Percentiles rank a stretch among this genome's conserved stretches.
Conservation (phyloP, 2,113 vertebrate species). For the Pterocles gutturalis region DNA sequence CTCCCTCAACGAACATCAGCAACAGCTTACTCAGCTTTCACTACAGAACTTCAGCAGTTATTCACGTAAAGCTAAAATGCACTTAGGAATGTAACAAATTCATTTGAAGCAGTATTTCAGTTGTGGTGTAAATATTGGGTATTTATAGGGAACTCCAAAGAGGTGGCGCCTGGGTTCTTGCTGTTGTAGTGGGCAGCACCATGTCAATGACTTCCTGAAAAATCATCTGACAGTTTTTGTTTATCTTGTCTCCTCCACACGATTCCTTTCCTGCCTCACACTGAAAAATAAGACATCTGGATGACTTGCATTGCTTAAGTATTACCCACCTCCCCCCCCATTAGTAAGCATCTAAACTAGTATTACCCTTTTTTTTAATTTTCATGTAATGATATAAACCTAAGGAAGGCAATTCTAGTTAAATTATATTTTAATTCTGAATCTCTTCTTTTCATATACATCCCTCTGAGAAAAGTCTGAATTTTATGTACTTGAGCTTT, state of each 20-base stretch:
- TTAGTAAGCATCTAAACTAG: background rate
- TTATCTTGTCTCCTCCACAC: background rate
- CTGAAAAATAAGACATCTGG: background rate
- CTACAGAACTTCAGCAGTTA: background rate
- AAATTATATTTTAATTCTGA: background rate
- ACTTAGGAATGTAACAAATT: background rate
- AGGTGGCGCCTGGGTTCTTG: background rate
- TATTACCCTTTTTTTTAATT: background rate
- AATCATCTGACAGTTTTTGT: background rate
- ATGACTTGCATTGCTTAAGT: background rate
- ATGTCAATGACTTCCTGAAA: background rate
- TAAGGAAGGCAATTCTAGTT: background rate
- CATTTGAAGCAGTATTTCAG: background rate
- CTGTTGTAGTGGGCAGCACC: background rate
- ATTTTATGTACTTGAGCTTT: background rate
- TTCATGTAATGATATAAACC: background rate
- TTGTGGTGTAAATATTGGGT: background rate
- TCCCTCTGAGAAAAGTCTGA: background rate
- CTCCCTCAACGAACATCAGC: slow-evolving; percentile 40
- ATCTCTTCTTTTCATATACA: background rate
- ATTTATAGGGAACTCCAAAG: background rate
- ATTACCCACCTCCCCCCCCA: background rate
- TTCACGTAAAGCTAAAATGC: background rate
- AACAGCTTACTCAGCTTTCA: background rate
- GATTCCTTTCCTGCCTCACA: background rate